Conservation (phyloP, 1,140 invertebrate genomes). For the Cephus cinctus region DNA sequence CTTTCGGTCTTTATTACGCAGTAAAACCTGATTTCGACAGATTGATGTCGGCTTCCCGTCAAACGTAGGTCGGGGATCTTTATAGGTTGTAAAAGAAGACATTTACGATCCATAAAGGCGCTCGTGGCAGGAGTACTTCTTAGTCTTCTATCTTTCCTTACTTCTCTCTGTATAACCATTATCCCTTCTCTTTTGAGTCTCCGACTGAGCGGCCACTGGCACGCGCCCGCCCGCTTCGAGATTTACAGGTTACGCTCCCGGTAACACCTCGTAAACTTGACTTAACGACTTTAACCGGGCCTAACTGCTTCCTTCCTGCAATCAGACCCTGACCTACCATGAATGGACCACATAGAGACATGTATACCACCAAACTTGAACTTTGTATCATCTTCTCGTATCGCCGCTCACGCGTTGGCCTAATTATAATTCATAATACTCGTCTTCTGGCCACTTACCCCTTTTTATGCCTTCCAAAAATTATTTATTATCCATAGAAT, state of each 20-base stretch:
- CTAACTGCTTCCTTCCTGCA: slow-evolving; percentile 58
- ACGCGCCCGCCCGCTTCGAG: slow-evolving; percentile 50
- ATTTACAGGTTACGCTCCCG: slow-evolving; percentile 57
- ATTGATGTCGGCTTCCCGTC: slow-evolving; percentile 40
- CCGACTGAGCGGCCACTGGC: slow-evolving; percentile 52
- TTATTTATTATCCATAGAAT: not conserved
- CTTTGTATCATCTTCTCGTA: too few relatives aligned
- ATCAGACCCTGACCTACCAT: slow-evolving; percentile 53
- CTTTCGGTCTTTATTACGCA: slow-evolving; percentile 32
- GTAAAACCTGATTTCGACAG: slow-evolving; percentile 36
- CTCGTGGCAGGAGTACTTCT: slow-evolving; percentile 41
- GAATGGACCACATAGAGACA: too few relatives aligned
- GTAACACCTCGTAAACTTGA: slow-evolving; percentile 59
- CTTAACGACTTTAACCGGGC: slow-evolving; percentile 57
- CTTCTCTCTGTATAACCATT: slow-evolving; percentile 42
- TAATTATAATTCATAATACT: too few relatives aligned
- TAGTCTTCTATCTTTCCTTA: slow-evolving; percentile 16
- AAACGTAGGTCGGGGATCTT: slow-evolving; percentile 47
- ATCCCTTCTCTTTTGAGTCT: slow-evolving; percentile 47
- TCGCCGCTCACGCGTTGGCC: too few relatives aligned
- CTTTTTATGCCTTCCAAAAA: not conserved
- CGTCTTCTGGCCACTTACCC: too few relatives aligned
- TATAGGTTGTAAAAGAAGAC: slow-evolving; percentile 58
- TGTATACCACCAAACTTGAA: too few relatives aligned
- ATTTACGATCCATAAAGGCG: slow-evolving; percentile 58